Percentiles rank a stretch among this genome's conserved stretches.
phyloP scores from a whole-genome alignment of 2,888 invertebrate species.

The Chrysopilus asiliformis region DNA sequence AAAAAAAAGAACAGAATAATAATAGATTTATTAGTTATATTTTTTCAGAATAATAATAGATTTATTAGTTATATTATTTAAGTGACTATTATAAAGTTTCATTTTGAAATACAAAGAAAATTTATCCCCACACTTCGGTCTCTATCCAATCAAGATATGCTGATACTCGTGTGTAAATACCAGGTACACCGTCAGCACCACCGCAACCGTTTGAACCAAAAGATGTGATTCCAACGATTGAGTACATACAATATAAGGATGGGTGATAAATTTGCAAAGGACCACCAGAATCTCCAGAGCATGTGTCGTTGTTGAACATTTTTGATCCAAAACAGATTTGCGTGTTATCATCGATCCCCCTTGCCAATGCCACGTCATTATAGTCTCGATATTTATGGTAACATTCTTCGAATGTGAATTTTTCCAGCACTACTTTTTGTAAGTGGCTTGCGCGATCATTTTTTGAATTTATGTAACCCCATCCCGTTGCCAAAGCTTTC shows the following conservation, averaged over 20 bases:
- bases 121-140: slow-evolving; percentile 36
- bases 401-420: slow-evolving; percentile 5
- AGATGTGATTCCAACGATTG: slow-evolving; percentile 35
- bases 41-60: too few relatives aligned
- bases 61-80: too few relatives aligned
- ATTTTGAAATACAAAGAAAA: too few relatives aligned
- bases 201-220: slow-evolving; percentile 32
- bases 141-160: slow-evolving; percentile 42
- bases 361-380: too few relatives aligned
- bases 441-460: slow-evolving; percentile 25
- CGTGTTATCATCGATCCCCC: slow-evolving; percentile 8
- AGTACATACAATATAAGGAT: slow-evolving; percentile 28
- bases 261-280: slow-evolving; percentile 33
- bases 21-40: too few relatives aligned
- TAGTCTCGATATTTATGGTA: too few relatives aligned
- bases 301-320: slow-evolving; percentile 7
- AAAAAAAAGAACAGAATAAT: too few relatives aligned
- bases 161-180: slow-evolving; percentile 41
- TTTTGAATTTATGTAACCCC: slow-evolving; percentile 34
- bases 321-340: slow-evolving; percentile 12
- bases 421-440: slow-evolving; percentile 35
- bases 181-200: slow-evolving; percentile 34
- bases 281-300: slow-evolving; percentile 45
- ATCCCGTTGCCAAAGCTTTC: slow-evolving; percentile 38
- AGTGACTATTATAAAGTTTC: too few relatives aligned